Evolutionary conservation across 2,113 vertebrate genomes (phyloP), one percentile per base, ranked within the genome.

Genomic region (Pachycephala philippinensis): DNA sequence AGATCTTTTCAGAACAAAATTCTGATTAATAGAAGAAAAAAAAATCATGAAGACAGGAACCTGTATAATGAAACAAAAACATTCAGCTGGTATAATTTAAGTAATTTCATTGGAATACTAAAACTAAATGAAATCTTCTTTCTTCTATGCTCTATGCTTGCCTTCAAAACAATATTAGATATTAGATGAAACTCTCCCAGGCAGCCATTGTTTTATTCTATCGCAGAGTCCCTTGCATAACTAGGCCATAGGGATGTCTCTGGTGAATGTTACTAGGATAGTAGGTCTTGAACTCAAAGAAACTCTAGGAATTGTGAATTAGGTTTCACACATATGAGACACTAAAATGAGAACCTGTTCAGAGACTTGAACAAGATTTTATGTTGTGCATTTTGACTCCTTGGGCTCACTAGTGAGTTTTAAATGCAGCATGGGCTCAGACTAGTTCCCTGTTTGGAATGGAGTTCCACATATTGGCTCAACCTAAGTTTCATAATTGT

Each of bases 231-330:
- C 21, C 84, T 84, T 84, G 60, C 44, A 39, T 85, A 89, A 61
- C 50, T 82, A 50, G 78, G 53, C 78, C 50, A 75, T 31, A 90
- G 78, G 66, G 71, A 95, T 42, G 84, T 87, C 65, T 78, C 64
- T 53, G 45, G 44, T 82, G 70, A 84, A 52, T 64, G 33, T 78
- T 75, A 85, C 61, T 45, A 23, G 72, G 53, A 76, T 53, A 89
- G 72, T 61, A 95, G 61, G 74, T 84, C 94, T 84, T 94, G 91
- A 93, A 74, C 84, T 79, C 37, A 68, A 79, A 57, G 52, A 94
- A 93, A 87, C 21, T 59, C 54, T 54, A 90, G 59, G 71, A 90
- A 93, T 93, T 86, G 42, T 92, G 74, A 95, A 92, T 80, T 66
- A 95, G 54, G 23, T 86, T 95, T 84, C 92, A 92, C 50, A 76